Percentiles rank a stretch among this genome's conserved stretches.
Evolutionary conservation across 23 tunicate species (phyloP).

Genomic region (Ciona savignyi): DNA sequence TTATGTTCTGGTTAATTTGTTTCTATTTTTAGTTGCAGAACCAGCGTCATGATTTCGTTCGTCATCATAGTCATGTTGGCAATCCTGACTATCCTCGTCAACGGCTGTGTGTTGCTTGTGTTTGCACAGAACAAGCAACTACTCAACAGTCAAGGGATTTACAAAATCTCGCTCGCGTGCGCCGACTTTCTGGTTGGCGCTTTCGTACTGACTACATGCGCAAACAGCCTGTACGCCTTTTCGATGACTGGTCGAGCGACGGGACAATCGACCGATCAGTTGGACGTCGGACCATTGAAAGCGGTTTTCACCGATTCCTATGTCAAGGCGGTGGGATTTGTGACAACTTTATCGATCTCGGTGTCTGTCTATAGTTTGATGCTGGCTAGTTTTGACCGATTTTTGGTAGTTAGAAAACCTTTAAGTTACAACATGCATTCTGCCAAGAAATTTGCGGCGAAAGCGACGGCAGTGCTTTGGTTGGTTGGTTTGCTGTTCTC

Average conservation of each 20-base stretch:
- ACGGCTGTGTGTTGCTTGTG: constrained; percentile 3
- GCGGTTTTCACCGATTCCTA: neutral
- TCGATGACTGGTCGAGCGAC: neutral
- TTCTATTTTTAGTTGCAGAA: neutral
- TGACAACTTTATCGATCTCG: constrained; percentile 9
- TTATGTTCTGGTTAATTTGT: too few species aligned
- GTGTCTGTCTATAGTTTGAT: constrained; percentile 13
- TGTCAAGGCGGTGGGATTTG: constrained; percentile 20
- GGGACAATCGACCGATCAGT: neutral
- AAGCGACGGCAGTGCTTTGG: constrained; percentile 14
- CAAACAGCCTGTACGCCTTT: neutral
- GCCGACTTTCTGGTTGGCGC: constrained; percentile 41
- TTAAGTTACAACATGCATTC: constrained; percentile 39
- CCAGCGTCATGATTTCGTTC: neutral
- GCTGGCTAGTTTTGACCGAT: constrained; percentile 13
- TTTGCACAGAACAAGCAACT: constrained; percentile 17
- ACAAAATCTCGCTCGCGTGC: constrained; percentile 30
- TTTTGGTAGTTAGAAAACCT: constrained; percentile 8
- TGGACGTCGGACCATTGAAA: neutral
- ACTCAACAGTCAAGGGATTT: constrained; percentile 50
- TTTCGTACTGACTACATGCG: constrained; percentile 21
- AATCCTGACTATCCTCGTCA: neutral
- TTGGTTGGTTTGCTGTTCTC: constrained; percentile 36
- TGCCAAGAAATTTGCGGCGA: constrained; percentile 41
- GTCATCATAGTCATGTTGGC: neutral